Conservation (phyloP, 2,797 vertebrate genomes). For the Hylomyscus alleni region DNA sequence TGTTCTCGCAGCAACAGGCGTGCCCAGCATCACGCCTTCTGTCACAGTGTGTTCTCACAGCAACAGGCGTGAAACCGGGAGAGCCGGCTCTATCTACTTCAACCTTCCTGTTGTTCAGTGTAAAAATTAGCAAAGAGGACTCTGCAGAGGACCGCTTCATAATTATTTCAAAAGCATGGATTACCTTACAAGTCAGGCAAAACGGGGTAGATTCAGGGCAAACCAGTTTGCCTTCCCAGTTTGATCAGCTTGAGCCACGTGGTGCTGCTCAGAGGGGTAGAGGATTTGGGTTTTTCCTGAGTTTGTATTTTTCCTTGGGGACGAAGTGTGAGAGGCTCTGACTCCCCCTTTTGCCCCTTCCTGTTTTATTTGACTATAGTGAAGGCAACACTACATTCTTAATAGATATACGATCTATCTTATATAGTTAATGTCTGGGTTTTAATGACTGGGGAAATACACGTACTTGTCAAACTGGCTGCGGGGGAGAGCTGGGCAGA, state of each 20-base stretch:
- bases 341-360: not conserved
- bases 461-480: not conserved
- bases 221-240: not conserved
- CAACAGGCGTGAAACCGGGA: not conserved
- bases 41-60: not conserved
- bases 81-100: not conserved
- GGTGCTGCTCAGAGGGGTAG: not conserved
- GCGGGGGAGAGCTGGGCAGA: not conserved
- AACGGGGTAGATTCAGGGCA: not conserved
- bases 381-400: constrained; percentile 11
- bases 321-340: not conserved
- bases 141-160: not conserved
- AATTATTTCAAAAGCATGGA: not conserved
- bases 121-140: constrained; percentile 5
- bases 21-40: too few species aligned
- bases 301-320: not conserved
- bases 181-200: constrained; percentile 10
- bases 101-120: not conserved
- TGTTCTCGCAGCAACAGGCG: too few species aligned
- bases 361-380: not conserved
- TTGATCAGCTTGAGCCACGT: not conserved
- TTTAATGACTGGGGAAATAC: not conserved
- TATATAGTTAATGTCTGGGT: not conserved
- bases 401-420: not conserved
- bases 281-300: not conserved